Evolutionary conservation across 2,797 vertebrate species (phyloP), one percentile per base, ranked within the genome.

Genomic region (Gymnothorax reevesii): DNA sequence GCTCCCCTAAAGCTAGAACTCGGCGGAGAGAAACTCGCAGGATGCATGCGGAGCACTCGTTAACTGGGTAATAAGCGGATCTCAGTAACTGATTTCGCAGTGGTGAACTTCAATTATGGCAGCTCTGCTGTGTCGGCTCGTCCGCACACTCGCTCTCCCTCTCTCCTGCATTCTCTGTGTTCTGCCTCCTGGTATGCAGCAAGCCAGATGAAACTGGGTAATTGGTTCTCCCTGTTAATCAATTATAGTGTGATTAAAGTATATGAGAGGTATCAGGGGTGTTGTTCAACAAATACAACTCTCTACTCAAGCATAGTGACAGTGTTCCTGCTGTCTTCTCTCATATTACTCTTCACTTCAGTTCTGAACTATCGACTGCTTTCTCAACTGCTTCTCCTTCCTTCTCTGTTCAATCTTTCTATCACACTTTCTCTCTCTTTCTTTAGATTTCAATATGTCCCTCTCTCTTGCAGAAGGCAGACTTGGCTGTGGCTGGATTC

Each of bases 401-500:
- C 91, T 89, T 87, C 91, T 89, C 33, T 59, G 54, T 27, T 84
- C 86, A 59, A 64, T n/a, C 59, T 8, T 49, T 22, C 57, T 60
- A 49, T 75, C 13, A 2, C 82, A 86, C 66, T 71, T 10, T 27
- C 15, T 87, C 55, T 75, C 86, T 17, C 82, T 79, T 7, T 75
- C 22, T 27, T 49, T 62, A 52, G 62, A 8, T 4, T 71, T 87
- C 75, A 33, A 55, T 69, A 3, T 66, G n/a, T 22, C 64, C 71
- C 33, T 42, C 83, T 20, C 59, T 13, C 90, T 91, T 89, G 82
- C 95, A 99, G 98, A 98, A 98, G 93, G 98, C 98, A 3, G 98
- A 98, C 92, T 94, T 98, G 93, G 98, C 98, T 0, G 97, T 98
- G 82, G 98, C 98, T 0, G 97, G 96, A 1, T 98, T 98, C 95